Conservation (phyloP, 2,888 invertebrate species). For the Calliscelio sp. region DNA sequence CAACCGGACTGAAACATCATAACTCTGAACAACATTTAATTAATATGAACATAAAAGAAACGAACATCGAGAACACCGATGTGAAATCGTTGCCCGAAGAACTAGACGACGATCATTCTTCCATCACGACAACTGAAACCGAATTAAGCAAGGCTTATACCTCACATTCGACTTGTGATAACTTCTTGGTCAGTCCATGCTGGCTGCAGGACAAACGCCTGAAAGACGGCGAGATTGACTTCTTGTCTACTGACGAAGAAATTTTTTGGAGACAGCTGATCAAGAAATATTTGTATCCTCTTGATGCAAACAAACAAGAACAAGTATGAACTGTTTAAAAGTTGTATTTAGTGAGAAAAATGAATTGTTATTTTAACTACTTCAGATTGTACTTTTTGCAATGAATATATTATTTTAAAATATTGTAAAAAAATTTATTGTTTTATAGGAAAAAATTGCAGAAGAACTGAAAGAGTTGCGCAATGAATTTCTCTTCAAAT, state of each 20-base stretch:
- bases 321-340: constrained; percentile 87
- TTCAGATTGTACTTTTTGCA: too few species aligned
- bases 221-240: constrained; percentile 89
- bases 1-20: too few species aligned
- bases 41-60: constrained; percentile 38
- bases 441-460: constrained; percentile 84
- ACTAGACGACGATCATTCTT: constrained; percentile 65
- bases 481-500: constrained; percentile 88
- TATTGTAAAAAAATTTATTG: constrained; percentile 33
- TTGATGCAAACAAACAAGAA: constrained; percentile 88
- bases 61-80: constrained; percentile 37
- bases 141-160: constrained; percentile 48
- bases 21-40: constrained; percentile 35
- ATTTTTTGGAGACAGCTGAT: constrained; percentile 93
- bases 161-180: constrained; percentile 45
- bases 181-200: constrained; percentile 87
- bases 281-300: constrained; percentile 91
- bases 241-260: constrained; percentile 89
- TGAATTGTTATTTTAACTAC: too few species aligned
- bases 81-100: constrained; percentile 50
- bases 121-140: constrained; percentile 30
- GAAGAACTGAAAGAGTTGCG: constrained; percentile 87
- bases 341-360: too few species aligned
- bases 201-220: constrained; percentile 91
- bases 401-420: too few species aligned